phyloP scores from a whole-genome alignment of 2,113 vertebrate species.

The Scytalopus superciliaris region DNA sequence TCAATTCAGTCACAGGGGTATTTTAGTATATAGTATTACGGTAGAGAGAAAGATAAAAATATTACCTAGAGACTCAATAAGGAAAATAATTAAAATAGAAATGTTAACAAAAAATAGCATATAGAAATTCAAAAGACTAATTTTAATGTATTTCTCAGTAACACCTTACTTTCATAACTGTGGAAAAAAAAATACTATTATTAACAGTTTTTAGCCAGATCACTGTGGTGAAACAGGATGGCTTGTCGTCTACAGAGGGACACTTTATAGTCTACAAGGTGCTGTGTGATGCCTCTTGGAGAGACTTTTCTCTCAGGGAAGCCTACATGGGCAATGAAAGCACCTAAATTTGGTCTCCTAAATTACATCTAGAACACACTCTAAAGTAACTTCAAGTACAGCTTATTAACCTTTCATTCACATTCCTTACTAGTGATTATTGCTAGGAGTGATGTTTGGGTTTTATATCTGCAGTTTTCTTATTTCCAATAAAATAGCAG shows the following conservation, averaged over 20 bases:
- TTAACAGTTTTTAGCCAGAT: neutral
- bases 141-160: neutral
- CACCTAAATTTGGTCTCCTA: neutral
- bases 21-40: neutral
- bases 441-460: neutral
- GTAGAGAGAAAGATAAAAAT: neutral
- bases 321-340: neutral
- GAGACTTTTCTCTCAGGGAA: neutral
- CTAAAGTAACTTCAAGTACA: neutral
- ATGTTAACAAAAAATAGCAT: neutral
- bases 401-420: conserved; percentile 10
- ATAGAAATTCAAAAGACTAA: neutral
- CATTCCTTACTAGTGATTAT: neutral
- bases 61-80: neutral
- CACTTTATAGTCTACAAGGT: neutral
- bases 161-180: neutral
- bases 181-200: too few relatives aligned
- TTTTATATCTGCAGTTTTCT: neutral
- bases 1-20: neutral
- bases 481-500: neutral
- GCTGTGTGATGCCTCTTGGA: neutral
- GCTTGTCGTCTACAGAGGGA: neutral
- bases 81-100: neutral
- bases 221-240: neutral
- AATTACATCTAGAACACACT: neutral